phyloP scores from a whole-genome alignment of 1,140 invertebrate species.

The Microplitis mediator region DNA sequence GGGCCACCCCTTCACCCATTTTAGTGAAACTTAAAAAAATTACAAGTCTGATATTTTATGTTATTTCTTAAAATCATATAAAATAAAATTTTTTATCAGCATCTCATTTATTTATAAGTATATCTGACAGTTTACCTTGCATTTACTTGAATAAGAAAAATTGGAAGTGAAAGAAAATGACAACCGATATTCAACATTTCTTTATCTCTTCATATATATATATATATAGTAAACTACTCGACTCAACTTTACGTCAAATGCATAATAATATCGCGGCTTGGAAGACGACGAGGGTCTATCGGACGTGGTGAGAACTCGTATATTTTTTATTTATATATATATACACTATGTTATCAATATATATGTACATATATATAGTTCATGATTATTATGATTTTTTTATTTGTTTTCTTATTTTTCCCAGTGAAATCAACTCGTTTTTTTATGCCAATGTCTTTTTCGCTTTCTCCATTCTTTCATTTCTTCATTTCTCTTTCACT shows the following conservation, averaged over 20 bases:
- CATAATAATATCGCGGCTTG: conserved; percentile 28
- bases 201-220: not conserved
- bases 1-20: no score
- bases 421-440: not conserved
- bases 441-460: not conserved
- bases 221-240: conserved; percentile 8
- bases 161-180: not conserved
- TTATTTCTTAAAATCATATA: not conserved
- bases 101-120: not conserved
- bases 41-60: not conserved
- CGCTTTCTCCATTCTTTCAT: not conserved
- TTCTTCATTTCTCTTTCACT: not conserved
- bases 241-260: conserved; percentile 33
- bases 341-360: not conserved
- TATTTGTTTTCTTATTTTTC: not conserved
- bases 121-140: not conserved
- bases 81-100: not conserved
- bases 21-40: no score
- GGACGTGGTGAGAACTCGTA: conserved; percentile 18
- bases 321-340: not conserved
- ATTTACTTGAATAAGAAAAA: not conserved
- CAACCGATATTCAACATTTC: conserved; percentile 18
- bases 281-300: conserved; percentile 18
- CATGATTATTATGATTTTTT: no score
- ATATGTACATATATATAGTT: not conserved